Evolutionary conservation across 2,113 vertebrate species (phyloP).

Genomic region (Piprites chloris): DNA sequence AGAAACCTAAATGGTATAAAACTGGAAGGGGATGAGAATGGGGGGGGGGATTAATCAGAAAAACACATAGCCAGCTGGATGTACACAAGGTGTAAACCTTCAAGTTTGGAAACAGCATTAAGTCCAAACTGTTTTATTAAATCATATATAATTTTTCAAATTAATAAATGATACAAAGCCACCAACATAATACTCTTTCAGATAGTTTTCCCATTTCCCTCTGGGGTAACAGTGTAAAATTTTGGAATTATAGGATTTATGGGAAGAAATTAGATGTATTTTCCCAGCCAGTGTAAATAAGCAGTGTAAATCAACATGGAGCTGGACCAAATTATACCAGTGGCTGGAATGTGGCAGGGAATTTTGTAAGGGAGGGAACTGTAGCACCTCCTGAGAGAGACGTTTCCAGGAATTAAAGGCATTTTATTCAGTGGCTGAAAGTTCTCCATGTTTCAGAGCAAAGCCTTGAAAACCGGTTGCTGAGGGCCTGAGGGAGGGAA

Average conservation of each 20-base stretch:
- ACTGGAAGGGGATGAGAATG: background rate
- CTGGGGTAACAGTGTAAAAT: background rate
- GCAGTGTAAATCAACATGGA: background rate
- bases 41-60: background rate
- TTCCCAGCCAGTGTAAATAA: background rate
- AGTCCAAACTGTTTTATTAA: conserved; percentile 1
- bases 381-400: background rate
- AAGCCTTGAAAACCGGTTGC: background rate
- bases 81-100: background rate
- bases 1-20: background rate
- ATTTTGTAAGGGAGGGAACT: background rate
- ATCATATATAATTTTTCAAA: background rate
- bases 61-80: background rate
- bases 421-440: background rate
- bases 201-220: background rate
- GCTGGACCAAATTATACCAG: background rate
- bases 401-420: background rate
- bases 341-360: background rate
- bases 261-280: background rate
- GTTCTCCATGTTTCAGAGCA: background rate
- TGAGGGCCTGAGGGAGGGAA: background rate
- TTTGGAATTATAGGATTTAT: background rate
- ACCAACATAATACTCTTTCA: background rate
- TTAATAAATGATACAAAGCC: background rate
- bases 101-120: background rate